These are phyloP conservation scores for Chrysina gloriosa DNA, from an alignment of 2,888 invertebrate species.

Conservation along the genomic window DNA sequence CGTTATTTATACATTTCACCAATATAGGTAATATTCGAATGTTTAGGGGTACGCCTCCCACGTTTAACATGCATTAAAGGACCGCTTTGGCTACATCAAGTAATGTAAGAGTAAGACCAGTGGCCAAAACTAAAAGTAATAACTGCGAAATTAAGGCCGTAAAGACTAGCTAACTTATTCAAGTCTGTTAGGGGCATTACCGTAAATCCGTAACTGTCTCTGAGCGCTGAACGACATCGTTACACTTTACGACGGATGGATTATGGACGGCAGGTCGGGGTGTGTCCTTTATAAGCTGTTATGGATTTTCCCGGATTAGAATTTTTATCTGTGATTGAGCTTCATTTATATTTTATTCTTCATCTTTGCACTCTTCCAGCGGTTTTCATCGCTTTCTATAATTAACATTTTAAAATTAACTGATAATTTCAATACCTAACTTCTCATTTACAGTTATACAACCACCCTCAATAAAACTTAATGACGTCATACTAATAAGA, in stretches of 20 bases:
- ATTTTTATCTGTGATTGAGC: constrained; percentile 27
- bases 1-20: too few relatives aligned
- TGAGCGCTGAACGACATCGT: constrained; percentile 59
- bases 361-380: neutral
- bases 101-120: neutral
- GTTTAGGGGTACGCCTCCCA: too few relatives aligned
- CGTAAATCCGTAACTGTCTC: constrained; percentile 61
- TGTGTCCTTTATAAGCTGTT: constrained; percentile 42
- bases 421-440: too few relatives aligned
- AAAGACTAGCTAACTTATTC: constrained; percentile 58
- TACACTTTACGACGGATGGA: constrained; percentile 60
- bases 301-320: constrained; percentile 41
- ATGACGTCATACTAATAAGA: too few relatives aligned
- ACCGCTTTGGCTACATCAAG: too few relatives aligned
- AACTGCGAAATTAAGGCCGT: constrained; percentile 52
- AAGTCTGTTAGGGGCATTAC: constrained; percentile 57
- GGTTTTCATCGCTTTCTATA: neutral
- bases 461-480: too few relatives aligned
- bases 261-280: constrained; percentile 48
- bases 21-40: too few relatives aligned
- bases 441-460: too few relatives aligned
- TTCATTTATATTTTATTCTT: constrained; percentile 22
- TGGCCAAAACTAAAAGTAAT: constrained; percentile 39
- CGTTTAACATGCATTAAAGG: neutral
- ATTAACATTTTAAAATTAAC: too few relatives aligned